Evolutionary conservation across 2,888 invertebrate species (phyloP).

Genomic region (Leptinotarsa haldemani): DNA sequence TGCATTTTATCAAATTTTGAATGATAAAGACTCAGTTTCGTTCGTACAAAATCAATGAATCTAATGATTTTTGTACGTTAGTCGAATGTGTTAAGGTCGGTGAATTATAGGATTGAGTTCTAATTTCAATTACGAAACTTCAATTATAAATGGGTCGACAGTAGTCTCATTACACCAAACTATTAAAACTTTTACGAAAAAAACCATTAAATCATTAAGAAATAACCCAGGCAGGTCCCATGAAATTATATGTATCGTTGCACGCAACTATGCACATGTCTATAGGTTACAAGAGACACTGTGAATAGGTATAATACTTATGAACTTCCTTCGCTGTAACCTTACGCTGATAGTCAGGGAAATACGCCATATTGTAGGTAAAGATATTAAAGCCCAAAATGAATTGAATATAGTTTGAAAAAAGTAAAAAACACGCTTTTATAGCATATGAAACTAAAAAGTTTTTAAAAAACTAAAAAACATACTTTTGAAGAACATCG

Average conservation of each 20-base stretch:
- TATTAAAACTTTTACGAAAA: constrained; percentile 19
- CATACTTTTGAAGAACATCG: no score
- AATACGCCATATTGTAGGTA: not conserved
- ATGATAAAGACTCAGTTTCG: no score
- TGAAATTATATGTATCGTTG: constrained; percentile 41
- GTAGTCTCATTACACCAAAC: constrained; percentile 8
- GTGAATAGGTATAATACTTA: constrained; percentile 28
- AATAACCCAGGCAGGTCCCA: constrained; percentile 36
- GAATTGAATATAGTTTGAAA: no score
- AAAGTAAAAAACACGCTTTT: no score
- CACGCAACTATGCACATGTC: constrained; percentile 35
- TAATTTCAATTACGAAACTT: constrained; percentile 19
- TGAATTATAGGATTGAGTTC: not conserved
- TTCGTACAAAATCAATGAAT: no score
- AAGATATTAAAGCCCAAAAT: not conserved
- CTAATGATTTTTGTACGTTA: no score
- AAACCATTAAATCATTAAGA: constrained; percentile 36
- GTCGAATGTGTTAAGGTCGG: no score
- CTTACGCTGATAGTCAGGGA: constrained; percentile 29
- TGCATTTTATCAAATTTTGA: no score
- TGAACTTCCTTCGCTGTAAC: constrained; percentile 29
- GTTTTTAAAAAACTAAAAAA: no score
- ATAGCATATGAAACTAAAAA: no score
- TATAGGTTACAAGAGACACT: constrained; percentile 30
- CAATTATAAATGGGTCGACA: constrained; percentile 23